Evolutionary conservation across 1,140 invertebrate species (phyloP), one percentile per base, ranked within the genome.

Genomic region (Drosophila orosa): DNA sequence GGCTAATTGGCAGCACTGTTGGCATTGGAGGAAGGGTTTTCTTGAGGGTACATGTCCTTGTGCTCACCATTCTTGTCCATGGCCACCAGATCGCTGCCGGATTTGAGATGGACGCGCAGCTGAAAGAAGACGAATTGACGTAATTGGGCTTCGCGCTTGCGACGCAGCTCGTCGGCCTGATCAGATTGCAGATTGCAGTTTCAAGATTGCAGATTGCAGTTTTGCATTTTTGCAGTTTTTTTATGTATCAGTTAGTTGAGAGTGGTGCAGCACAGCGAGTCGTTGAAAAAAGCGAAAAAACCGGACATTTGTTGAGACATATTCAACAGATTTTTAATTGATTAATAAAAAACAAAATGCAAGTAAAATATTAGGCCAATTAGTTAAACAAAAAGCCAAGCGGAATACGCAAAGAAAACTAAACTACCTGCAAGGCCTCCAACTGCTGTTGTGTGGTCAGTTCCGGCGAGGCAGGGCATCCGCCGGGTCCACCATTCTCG

Each of bases 41-140:
- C n/a, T 24, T 13, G 25, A 8, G 17, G 15, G 12, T 9, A 37
- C 10, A 6, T 6, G 13, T 5, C 12, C 22, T 33, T 29, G 15
- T 35, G 60, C 83, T 83, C 93, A 98, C 98, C 98, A 93, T 97
- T 97, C 92, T 98, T 97, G 92, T 99, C 98, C 95, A 97, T 97
- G 25, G 98, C 97, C 24, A 98, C 95, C 80, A 99, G 94, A 92
- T 98, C 97, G 87, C 95, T 95, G 42, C 98, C 98, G 90, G 96
- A 94, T 84, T 96, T 95, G 58, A 99, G 94, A 92, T 97, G 96
- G 73, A 99, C 94, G 71, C 97, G 95, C 42, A 99, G 94, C 91
- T 98, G 95, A 93, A 97, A 98, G 93, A 98, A 99, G 42, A 97
- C 95, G 93, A 97, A 95, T 92, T 97, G 95, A 69, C 96, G 93